Evolutionary conservation across 2,113 vertebrate genomes (phyloP).

Genomic region (Notarius lentiginosus): DNA sequence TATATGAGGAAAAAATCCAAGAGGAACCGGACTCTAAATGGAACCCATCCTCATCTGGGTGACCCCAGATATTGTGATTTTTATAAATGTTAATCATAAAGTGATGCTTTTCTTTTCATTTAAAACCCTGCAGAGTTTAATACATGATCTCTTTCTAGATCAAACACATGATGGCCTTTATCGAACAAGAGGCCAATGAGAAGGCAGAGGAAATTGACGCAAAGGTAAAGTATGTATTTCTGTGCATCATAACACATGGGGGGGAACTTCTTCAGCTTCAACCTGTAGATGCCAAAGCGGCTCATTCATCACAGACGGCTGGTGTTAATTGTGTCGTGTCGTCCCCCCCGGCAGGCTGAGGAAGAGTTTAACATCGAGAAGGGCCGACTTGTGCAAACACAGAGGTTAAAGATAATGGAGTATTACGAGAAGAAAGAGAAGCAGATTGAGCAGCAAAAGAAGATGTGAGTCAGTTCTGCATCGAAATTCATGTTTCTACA

Average conservation of each 20-base stretch:
- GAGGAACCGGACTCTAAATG: not conserved
- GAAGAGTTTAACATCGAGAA: constrained; percentile 99
- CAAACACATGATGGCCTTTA: constrained; percentile 99
- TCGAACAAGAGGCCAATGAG: constrained; percentile 97
- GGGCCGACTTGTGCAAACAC: constrained; percentile 94
- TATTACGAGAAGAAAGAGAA: constrained; percentile 99
- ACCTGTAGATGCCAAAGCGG: not conserved
- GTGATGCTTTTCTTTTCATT: not conserved
- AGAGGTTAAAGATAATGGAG: constrained; percentile 98
- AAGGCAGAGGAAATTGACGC: constrained; percentile 99
- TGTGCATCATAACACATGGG: not conserved
- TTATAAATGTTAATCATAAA: not conserved
- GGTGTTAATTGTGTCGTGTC: not conserved
- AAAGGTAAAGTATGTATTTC: constrained; percentile 78
- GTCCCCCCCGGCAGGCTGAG: constrained; percentile 79
- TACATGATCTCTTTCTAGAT: constrained; percentile 69
- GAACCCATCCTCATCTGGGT: not conserved
- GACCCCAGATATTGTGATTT: not conserved
- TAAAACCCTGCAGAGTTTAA: not conserved
- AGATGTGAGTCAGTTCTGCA: constrained; percentile 79
- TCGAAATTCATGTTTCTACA: not conserved
- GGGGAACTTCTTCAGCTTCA: not conserved
- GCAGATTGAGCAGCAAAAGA: constrained; percentile 98
- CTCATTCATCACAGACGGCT: not conserved
- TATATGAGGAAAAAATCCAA: not conserved